Percentiles rank a stretch among this genome's conserved stretches.
Conservation (phyloP, 2,888 invertebrate genomes). For the Pammene fasciana region DNA sequence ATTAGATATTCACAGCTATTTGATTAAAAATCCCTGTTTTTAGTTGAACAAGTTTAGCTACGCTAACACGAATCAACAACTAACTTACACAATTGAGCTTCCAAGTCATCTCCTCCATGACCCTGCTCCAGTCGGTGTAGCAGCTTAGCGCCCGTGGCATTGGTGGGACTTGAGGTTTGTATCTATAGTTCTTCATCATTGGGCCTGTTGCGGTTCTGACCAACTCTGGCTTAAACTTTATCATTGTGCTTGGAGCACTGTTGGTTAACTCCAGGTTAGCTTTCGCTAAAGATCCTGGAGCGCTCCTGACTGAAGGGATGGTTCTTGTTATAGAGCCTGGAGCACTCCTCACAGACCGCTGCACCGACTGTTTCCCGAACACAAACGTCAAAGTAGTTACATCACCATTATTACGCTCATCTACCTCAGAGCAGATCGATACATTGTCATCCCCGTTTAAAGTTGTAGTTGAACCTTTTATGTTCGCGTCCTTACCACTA, state of each 20-base stretch:
- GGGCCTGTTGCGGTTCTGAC: not conserved
- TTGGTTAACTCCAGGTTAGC: not conserved
- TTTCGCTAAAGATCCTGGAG: not conserved
- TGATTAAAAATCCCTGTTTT: too few species aligned
- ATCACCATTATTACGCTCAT: conserved; percentile 1
- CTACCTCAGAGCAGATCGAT: not conserved
- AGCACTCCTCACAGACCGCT: conserved; percentile 4
- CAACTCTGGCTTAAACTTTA: not conserved
- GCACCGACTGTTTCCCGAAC: conserved; percentile 21
- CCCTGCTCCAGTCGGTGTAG: conserved; percentile 68
- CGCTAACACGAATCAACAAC: conserved; percentile 34
- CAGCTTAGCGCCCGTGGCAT: conserved; percentile 54
- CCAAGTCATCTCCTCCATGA: conserved; percentile 69
- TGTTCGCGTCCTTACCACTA: conserved; percentile 52
- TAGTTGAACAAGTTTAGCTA: too few species aligned
- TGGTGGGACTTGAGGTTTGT: conserved; percentile 32
- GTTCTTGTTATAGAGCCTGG: not conserved
- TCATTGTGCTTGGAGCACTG: not conserved
- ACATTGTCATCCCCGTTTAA: not conserved
- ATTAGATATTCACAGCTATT: too few species aligned
- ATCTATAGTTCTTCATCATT: not conserved
- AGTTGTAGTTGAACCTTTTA: not conserved
- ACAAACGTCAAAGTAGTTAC: conserved; percentile 12
- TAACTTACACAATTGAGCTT: conserved; percentile 66
- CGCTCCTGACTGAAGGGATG: not conserved